phyloP scores from a whole-genome alignment of 2,797 vertebrate genomes.

The Euthynnus affinis region DNA sequence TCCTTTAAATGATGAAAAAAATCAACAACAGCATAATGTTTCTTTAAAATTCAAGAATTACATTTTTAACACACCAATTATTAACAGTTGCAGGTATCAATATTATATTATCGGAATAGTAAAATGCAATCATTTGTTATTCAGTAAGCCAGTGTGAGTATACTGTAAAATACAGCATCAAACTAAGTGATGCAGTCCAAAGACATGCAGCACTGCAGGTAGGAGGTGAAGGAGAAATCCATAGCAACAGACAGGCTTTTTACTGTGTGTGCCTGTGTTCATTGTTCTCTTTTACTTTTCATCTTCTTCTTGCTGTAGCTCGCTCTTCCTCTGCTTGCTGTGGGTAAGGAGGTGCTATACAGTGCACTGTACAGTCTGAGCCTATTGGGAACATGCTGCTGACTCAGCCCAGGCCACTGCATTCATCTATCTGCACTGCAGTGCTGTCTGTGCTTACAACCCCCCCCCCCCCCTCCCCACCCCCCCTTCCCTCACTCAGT shows the following conservation, averaged over 20 bases:
- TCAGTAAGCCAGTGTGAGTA: not conserved
- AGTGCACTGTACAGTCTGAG: conserved; percentile 77
- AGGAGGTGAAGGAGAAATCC: conserved; percentile 45
- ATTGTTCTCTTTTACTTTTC: conserved; percentile 58
- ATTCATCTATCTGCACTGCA: conserved; percentile 88
- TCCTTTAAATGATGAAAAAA: not conserved
- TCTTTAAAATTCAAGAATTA: not conserved
- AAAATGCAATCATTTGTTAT: not conserved
- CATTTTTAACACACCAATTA: not conserved
- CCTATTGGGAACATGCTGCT: conserved; percentile 83
- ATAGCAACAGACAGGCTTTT: conserved; percentile 29
- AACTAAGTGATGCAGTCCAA: conserved; percentile 17
- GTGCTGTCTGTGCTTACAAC: conserved; percentile 76
- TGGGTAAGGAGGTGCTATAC: conserved; percentile 71
- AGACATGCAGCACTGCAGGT: conserved; percentile 46
- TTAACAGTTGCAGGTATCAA: not conserved
- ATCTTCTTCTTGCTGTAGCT: conserved; percentile 54
- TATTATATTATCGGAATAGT: conserved; percentile 1
- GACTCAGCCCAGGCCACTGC: conserved; percentile 86
- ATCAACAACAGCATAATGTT: not conserved
- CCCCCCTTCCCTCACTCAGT: conserved; percentile 61
- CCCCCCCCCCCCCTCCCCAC: conserved; percentile 34
- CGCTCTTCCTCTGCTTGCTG: conserved; percentile 51
- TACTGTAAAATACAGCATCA: conserved; percentile 1
- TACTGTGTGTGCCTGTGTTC: conserved; percentile 34